Base-by-base conservation (phyloP, 2,797 vertebrate species). In the Liasis olivaceus region DNA sequence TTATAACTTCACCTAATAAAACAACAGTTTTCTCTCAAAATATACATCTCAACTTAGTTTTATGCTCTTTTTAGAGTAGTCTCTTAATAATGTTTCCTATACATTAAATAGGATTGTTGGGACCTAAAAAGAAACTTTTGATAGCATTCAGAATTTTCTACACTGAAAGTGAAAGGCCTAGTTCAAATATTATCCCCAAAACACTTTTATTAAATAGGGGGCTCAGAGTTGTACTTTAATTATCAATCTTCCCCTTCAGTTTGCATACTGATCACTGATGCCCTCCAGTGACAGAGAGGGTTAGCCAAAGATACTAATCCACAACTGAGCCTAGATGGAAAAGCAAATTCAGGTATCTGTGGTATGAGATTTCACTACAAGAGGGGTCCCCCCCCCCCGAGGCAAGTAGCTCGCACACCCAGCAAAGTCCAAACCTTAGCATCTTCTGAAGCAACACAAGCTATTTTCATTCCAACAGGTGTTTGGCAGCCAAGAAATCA, bases 401-500 rank as follows among this genome's bases (percentile, higher is more conserved):
- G 84, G 20, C 42, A 88, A 62, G 36, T 87, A 28, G 24, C 12
- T 91, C 58, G 12, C 14, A 66, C 28, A 69, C n/a, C 89, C 62
- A 88, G 89, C 54, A 60, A 86, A 90, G 59, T 47, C 28, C 9
- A 60, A 90, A 62, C 59, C 89, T 87, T 90, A 87, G 14, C 14
- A 90, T 56, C 66, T 90, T 87, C 66, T 87, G 60, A 54, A 90
- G n/a, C 51, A 84, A 87, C 24, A 90, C 59, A 63, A 62, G 58
- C 47, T 90, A 62, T 90, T 90, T 93, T 88, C 88, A 88, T 84
- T 90, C 36, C 60, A 89, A 72, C 91, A 89, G 60, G 87, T 84
- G 26, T 89, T 66, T 89, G 62, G 64, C 20, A 56, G 62, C 26
- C 54, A 69, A n/a, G 7, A 66, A 36, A 89, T 72, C 36, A 85